Evolutionary conservation across 30 jellyfish, hydroid and myxozoan species (phyloP).

Genomic region (Phacellophora camtschatica): DNA sequence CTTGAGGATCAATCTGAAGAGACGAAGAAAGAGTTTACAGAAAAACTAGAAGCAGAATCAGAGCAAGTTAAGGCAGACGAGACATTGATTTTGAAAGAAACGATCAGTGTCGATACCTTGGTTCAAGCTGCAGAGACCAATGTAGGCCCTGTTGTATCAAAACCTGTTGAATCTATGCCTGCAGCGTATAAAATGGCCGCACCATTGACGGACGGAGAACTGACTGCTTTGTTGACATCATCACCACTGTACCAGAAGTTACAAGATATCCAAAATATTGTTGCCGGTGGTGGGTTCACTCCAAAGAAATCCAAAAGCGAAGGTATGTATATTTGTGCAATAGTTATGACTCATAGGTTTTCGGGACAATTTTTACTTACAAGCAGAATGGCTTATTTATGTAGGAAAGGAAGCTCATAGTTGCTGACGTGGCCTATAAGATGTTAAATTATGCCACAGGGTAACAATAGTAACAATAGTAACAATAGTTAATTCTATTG

Average conservation of each 20-base stretch:
- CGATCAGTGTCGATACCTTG: conserved; percentile 68
- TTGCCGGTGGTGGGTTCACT: conserved; percentile 58
- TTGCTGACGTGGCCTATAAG: no score
- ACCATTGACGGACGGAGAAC: conserved; percentile 87
- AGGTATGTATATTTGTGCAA: background rate
- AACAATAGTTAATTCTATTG: no score
- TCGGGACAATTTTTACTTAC: no score
- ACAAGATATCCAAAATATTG: conserved; percentile 72
- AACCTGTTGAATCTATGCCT: conserved; percentile 70
- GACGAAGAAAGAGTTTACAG: conserved; percentile 68
- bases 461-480: no score
- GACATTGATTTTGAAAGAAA: conserved; percentile 71
- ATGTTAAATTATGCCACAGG: no score
- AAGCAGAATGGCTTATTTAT: no score
- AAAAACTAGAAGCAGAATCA: conserved; percentile 72
- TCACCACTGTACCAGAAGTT: conserved; percentile 95
- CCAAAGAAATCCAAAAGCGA: conserved; percentile 42
- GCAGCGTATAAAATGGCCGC: conserved; percentile 83
- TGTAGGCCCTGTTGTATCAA: conserved; percentile 18
- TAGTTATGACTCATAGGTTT: no score
- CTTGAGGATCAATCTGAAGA: conserved; percentile 79
- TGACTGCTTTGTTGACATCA: conserved; percentile 72
- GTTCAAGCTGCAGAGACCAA: conserved; percentile 53
- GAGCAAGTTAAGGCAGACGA: conserved; percentile 77
- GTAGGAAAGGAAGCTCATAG: no score